Base-by-base conservation (phyloP, 2,113 vertebrate genomes). In the Actenoides hombroni region DNA sequence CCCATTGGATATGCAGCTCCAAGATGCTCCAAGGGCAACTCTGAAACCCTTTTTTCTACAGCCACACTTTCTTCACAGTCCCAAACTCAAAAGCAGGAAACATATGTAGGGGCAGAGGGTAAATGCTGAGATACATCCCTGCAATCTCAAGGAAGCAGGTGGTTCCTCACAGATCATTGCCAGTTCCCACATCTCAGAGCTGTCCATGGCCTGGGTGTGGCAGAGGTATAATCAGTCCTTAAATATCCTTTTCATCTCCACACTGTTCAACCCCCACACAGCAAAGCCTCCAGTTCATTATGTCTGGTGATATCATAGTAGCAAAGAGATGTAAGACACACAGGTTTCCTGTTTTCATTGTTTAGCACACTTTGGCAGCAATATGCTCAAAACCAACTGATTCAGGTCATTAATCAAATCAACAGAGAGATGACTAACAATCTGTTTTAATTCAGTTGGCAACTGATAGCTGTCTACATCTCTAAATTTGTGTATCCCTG, bases 71-170 rank as follows among this genome's bases (percentile, higher is more conserved):
- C 60, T 24, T 23, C 59, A 42, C 42, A 59, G 74, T 40, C 81
- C 39, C 77, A 75, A 70, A 48, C 3, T 16, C 39, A 10, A 60
- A 65, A 35, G 48, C 94, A 95, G 96, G 95, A 95, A 97, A 91
- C 95, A 69, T 1, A 73, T 68, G 91, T 21, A 16, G 48, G 29
- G 73, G 61, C 73, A 87, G 61, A 84, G 74, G 67, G 91, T 60
- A 19, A 42, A 48, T 15, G 57, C 86, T 44, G 53, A 60, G 86
- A 35, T 59, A n/a, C 14, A n/a, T 79, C 51, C 67, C 57, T 68
- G 83, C 86, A 95, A 96, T 96, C 96, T 92, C 39, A 82, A 92
- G 96, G 94, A 96, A 97, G 83, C 96, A 97, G 96, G 80, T 82
- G 86, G 94, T 95, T 97, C 96, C 95, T 92, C 74, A 42, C 54